Conservation (phyloP, 2,888 invertebrate genomes). For the Myathropa florea region DNA sequence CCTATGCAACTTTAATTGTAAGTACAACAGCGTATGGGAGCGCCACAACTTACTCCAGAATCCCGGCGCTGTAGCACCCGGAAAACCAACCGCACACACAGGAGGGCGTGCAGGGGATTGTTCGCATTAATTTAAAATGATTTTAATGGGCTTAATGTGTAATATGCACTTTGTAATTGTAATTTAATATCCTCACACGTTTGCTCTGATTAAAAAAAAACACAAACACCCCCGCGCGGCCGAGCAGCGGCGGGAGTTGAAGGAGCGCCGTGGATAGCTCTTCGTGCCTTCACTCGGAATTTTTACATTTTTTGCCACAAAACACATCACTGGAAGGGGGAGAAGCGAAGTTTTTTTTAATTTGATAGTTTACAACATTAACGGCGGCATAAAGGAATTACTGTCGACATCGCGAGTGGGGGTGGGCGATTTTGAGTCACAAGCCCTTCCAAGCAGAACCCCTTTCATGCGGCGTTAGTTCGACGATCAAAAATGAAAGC, state of each 20-base stretch:
- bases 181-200: slow-evolving; percentile 69
- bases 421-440: slow-evolving; percentile 24
- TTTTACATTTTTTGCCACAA: slow-evolving; percentile 14
- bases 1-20: slow-evolving; percentile 55
- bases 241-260: background rate
- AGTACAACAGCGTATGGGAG: background rate
- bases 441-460: background rate
- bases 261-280: background rate
- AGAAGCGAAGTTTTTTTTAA: slow-evolving; percentile 48
- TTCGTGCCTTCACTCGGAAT: background rate
- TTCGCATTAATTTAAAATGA: slow-evolving; percentile 51
- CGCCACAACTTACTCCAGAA: slow-evolving; percentile 30
- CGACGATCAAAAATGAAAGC: background rate
- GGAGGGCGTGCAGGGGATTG: slow-evolving; percentile 29
- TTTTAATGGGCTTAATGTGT: slow-evolving; percentile 72
- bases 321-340: background rate
- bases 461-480: slow-evolving; percentile 7
- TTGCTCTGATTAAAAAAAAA: slow-evolving; percentile 61
- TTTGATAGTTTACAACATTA: slow-evolving; percentile 57
- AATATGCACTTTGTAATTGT: slow-evolving; percentile 71
- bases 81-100: slow-evolving; percentile 31
- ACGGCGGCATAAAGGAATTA: slow-evolving; percentile 43
- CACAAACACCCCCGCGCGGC: background rate
- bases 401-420: background rate
- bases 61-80: slow-evolving; percentile 32